Conservation (phyloP, 2,888 invertebrate species). For the Exephanes ischioxanthus region DNA sequence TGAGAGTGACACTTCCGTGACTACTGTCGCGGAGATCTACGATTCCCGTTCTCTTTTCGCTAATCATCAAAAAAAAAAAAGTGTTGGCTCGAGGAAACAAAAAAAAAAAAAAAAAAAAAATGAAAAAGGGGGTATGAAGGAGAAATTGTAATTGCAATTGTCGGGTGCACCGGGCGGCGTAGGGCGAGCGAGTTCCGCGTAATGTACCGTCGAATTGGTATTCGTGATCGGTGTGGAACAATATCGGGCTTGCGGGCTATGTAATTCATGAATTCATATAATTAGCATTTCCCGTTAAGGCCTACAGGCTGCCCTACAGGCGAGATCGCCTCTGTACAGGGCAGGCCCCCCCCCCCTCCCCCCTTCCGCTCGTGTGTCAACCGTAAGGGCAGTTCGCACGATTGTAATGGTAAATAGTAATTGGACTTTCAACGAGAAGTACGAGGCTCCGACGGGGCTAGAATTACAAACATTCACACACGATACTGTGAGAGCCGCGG, state of each 20-base stretch:
- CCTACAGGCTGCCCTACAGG: no score
- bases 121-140: constrained; percentile 8
- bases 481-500: constrained; percentile 33
- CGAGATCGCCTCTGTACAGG: constrained; percentile 25
- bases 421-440: constrained; percentile 58
- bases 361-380: constrained; percentile 55
- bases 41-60: constrained; percentile 44
- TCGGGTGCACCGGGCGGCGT: background rate
- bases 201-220: constrained; percentile 32
- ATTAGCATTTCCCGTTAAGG: constrained; percentile 56
- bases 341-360: no score
- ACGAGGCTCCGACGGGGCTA: constrained; percentile 15
- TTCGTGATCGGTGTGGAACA: constrained; percentile 48
- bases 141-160: constrained; percentile 52
- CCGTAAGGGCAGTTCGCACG: constrained; percentile 54
- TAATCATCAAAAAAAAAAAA: constrained; percentile 53
- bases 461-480: constrained; percentile 59
- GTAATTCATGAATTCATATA: constrained; percentile 57
- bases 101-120: constrained; percentile 1
- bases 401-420: constrained; percentile 66
- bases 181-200: constrained; percentile 13
- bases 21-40: constrained; percentile 51
- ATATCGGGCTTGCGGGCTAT: constrained; percentile 28
- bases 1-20: constrained; percentile 66
- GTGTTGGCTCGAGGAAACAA: background rate